Percentiles rank a stretch among this genome's conserved stretches.
phyloP scores from a whole-genome alignment of 1,140 invertebrate species.

The Zaprionus capensis region DNA sequence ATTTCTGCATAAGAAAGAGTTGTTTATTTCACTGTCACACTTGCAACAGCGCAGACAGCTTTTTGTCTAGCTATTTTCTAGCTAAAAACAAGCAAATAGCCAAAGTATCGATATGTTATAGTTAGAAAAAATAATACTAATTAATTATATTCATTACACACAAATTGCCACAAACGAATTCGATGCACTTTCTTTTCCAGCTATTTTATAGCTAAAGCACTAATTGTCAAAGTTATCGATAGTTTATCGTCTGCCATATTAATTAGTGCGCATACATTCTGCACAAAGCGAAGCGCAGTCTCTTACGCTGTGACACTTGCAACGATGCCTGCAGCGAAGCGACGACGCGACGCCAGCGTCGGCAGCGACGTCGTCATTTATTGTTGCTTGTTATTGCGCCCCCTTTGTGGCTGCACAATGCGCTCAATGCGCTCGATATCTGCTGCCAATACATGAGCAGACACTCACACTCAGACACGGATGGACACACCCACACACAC shows the following conservation, averaged over 20 bases:
- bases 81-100: too few species aligned
- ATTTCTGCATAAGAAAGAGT: too few species aligned
- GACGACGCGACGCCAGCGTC: conserved; percentile 5
- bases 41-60: too few species aligned
- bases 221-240: neutral
- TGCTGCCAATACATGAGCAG: conserved; percentile 52
- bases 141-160: neutral
- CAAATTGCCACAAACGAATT: too few species aligned
- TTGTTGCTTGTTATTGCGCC: conserved; percentile 65
- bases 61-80: too few species aligned
- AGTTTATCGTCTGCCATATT: conserved; percentile 1
- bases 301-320: conserved; percentile 1
- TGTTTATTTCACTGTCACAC: too few species aligned
- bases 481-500: conserved; percentile 50
- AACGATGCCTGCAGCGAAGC: conserved; percentile 8
- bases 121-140: neutral
- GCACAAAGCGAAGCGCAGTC: neutral
- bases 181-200: neutral
- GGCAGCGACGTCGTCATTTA: conserved; percentile 49
- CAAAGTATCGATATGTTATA: neutral
- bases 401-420: conserved; percentile 28
- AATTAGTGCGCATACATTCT: neutral
- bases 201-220: neutral
- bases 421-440: conserved; percentile 67
- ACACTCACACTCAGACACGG: conserved; percentile 25